phyloP scores from a whole-genome alignment of 2,113 vertebrate species.

The Calyptommatus sinebrachiatus region DNA sequence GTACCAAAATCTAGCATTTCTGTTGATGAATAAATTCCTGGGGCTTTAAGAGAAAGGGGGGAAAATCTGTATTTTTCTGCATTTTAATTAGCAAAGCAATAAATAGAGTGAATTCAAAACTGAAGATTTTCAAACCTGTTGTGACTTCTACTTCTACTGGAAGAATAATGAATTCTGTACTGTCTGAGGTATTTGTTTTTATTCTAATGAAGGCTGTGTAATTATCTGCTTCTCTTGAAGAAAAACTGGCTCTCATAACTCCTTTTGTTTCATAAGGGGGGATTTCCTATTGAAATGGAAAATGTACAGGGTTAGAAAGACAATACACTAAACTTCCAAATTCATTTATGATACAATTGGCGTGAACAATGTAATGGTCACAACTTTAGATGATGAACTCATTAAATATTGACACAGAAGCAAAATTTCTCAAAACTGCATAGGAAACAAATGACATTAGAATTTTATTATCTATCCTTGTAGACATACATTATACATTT shows the following conservation, averaged over 20 bases:
- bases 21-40: conserved; percentile 85
- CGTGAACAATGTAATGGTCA: neutral
- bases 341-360: neutral
- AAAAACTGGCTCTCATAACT: conserved; percentile 98
- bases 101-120: neutral
- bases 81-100: conserved; percentile 3
- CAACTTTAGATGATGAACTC: neutral
- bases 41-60: conserved; percentile 65
- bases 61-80: conserved; percentile 29
- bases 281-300: conserved; percentile 83
- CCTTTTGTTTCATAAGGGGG: conserved; percentile 98
- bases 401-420: neutral
- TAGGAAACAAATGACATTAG: neutral
- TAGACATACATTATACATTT: neutral
- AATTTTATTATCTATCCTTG: neutral
- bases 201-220: conserved; percentile 98
- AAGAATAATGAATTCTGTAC: conserved; percentile 92
- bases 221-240: conserved; percentile 96
- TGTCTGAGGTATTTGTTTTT: conserved; percentile 93
- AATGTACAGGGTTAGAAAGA: neutral
- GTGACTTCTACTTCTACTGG: conserved; percentile 98
- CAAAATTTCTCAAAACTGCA: neutral
- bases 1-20: conserved; percentile 99
- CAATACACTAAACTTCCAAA: neutral
- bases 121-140: conserved; percentile 78